Percentiles rank a stretch among this genome's conserved stretches.
Conservation (phyloP, 2,113 vertebrate species). For the Vidua chalybeata region DNA sequence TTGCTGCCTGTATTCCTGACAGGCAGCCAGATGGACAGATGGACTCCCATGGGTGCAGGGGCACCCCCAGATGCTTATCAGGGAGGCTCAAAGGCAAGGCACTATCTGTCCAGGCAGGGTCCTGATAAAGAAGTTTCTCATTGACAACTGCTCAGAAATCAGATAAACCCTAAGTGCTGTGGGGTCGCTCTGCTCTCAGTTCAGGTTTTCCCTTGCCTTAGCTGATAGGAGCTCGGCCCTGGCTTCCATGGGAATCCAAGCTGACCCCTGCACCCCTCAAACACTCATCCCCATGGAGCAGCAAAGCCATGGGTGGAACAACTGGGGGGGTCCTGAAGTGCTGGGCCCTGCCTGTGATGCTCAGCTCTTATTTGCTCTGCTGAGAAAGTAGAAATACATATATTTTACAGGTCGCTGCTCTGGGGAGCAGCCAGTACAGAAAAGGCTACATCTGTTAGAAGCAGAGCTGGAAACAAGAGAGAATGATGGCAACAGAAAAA, state of each 20-base stretch:
- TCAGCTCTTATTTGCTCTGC: not conserved
- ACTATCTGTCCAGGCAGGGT: not conserved
- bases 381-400: not conserved
- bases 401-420: not conserved
- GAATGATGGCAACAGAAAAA: not conserved
- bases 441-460: not conserved
- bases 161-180: not conserved
- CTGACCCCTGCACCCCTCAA: not conserved
- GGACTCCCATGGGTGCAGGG: not conserved
- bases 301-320: not conserved
- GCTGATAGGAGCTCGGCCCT: accelerated
- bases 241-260: not conserved
- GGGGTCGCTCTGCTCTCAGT: not conserved
- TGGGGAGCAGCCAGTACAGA: not conserved
- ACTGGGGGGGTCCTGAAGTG: accelerated
- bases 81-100: accelerated
- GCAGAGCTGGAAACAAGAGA: not conserved
- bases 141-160: not conserved
- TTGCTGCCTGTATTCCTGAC: not conserved
- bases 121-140: not conserved
- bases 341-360: not conserved
- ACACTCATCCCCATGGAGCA: not conserved
- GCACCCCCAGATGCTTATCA: not conserved
- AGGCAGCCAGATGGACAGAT: not conserved
- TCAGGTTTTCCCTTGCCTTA: not conserved